Evolutionary conservation across 2,113 vertebrate species (phyloP).

Genomic region (Pantherophis guttatus): DNA sequence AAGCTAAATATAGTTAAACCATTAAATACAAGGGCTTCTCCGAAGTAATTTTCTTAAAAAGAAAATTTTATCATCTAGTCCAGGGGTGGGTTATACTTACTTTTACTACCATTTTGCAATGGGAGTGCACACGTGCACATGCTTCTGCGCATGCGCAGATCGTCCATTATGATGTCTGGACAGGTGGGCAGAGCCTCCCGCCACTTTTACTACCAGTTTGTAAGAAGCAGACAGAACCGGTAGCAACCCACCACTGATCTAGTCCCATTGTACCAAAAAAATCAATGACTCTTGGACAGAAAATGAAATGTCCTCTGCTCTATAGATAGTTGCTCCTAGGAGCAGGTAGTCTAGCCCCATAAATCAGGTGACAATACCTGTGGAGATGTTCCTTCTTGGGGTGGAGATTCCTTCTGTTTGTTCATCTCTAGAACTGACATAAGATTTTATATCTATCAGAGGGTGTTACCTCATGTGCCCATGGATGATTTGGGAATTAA

Average conservation of each 20-base stretch:
- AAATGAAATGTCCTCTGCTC: not conserved
- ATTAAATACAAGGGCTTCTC: not conserved
- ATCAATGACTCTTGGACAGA: not conserved
- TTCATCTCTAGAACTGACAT: not conserved
- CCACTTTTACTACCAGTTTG: no score
- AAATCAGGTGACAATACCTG: not conserved
- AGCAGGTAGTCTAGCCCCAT: not conserved
- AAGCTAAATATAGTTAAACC: not conserved
- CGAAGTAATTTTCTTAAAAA: not conserved
- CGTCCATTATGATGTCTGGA: no score
- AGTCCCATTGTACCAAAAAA: not conserved
- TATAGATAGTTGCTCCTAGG: not conserved
- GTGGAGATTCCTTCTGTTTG: not conserved
- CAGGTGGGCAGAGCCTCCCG: no score
- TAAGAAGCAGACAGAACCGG: no score
- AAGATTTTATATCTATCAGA: not conserved
- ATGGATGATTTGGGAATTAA: not conserved
- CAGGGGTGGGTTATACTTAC: no score
- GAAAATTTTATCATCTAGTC: not conserved
- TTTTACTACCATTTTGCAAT: no score
- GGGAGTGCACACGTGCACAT: no score
- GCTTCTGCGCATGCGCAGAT: no score
- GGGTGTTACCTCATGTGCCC: not conserved
- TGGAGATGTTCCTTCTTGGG: not conserved
- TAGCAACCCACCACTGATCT: no score